A percentile compares a stretch with the other conserved stretches of the same genome.
Conservation (phyloP, 2,888 invertebrate species). For the Lasioglossum leucozonium region DNA sequence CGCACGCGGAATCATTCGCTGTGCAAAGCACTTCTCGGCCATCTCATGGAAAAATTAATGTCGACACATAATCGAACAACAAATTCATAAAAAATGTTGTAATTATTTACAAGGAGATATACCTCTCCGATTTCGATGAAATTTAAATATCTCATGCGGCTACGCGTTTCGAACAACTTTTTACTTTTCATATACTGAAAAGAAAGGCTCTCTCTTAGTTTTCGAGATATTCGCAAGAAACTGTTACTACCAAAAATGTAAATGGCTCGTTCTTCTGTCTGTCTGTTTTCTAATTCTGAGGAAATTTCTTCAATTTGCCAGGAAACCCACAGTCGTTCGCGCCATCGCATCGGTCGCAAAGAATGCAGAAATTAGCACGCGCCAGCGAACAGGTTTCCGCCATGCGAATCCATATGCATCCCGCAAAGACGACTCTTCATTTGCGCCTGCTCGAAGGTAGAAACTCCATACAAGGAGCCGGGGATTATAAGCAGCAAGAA, state of each 20-base stretch:
- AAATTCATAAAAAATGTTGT: no score
- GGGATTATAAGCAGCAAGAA: conserved; percentile 25
- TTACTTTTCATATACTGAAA: no score
- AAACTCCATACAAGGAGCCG: not conserved
- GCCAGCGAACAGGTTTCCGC: not conserved
- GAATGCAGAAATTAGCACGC: not conserved
- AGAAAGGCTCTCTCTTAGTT: no score
- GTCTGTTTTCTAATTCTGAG: no score
- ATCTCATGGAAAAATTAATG: not conserved
- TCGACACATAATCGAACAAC: not conserved
- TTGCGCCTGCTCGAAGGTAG: not conserved
- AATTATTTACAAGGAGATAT: no score
- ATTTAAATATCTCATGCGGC: no score
- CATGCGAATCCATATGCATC: not conserved
- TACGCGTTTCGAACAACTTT: no score
- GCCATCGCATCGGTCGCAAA: not conserved
- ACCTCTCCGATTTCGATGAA: no score
- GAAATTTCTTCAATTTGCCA: no score
- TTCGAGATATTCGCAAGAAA: no score
- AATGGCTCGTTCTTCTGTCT: not conserved
- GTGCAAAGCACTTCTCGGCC: not conserved
- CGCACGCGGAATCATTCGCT: not conserved
- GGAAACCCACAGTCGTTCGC: not conserved
- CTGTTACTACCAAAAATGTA: no score
- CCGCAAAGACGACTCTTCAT: not conserved